Evolutionary conservation across 2,888 invertebrate species (phyloP).

Genomic region (Lepas anatifera): DNA sequence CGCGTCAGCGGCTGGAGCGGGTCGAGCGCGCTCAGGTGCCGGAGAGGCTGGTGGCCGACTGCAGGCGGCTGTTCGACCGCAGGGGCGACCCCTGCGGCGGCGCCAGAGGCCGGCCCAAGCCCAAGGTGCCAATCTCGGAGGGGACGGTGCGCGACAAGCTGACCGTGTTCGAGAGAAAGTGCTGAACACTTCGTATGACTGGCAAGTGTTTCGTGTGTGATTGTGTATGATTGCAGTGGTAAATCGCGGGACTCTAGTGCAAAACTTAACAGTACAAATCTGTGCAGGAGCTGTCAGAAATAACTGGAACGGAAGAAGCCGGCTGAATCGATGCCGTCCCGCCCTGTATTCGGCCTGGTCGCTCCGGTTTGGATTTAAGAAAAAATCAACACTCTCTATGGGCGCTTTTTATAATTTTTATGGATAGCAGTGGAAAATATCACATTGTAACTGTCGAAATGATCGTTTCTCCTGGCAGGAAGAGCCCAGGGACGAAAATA

Average conservation of each 20-base stretch:
- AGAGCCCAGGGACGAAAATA: too few relatives aligned
- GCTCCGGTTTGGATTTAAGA: too few relatives aligned
- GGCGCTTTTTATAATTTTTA: too few relatives aligned
- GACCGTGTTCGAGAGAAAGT: slow-evolving; percentile 54
- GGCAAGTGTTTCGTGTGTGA: background rate
- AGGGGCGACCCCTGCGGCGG: slow-evolving; percentile 18
- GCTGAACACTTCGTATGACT: too few relatives aligned
- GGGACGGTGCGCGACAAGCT: slow-evolving; percentile 76
- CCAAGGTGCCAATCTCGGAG: slow-evolving; percentile 36
- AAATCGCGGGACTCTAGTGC: too few relatives aligned
- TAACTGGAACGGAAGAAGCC: background rate
- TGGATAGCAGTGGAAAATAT: too few relatives aligned
- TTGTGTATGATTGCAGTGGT: too few relatives aligned
- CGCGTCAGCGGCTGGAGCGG: slow-evolving; percentile 12
- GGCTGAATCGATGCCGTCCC: background rate
- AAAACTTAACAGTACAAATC: too few relatives aligned
- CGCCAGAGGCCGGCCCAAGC: slow-evolving; percentile 19
- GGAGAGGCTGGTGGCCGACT: slow-evolving; percentile 8
- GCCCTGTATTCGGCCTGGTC: background rate
- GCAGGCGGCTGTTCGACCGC: slow-evolving; percentile 8
- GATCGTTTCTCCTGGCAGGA: too few relatives aligned
- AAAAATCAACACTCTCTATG: too few relatives aligned
- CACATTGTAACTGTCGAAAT: too few relatives aligned
- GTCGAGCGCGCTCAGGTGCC: slow-evolving; percentile 5
- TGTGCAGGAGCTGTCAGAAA: background rate